Evolutionary conservation across 2,797 vertebrate species (phyloP), one percentile per base, ranked within the genome.

Genomic region (Lateolabrax maculatus): DNA sequence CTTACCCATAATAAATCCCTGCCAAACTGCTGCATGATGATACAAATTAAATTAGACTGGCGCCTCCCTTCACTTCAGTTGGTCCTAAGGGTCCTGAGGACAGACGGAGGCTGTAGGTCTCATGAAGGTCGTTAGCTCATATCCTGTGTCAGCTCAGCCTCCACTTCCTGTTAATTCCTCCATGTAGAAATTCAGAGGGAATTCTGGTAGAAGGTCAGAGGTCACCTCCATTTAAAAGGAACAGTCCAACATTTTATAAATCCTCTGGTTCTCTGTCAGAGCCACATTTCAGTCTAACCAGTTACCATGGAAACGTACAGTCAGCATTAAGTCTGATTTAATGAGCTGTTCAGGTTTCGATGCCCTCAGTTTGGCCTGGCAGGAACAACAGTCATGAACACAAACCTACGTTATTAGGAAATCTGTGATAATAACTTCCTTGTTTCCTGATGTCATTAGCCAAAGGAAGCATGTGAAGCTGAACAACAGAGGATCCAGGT

Each of bases 1-100:
- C 15, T 27, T 69, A 43, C 57, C 39, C 55, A 73, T 21, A 48
- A 68, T 68, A 39, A 57, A 61, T 48, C 31, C 6, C 41, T 19
- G 18, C 51, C 52, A 68, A 25, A 18, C 36, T 49, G 36, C 36
- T 34, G 41, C 31, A 25, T 27, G 64, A 19, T 13, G n/a, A 36
- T 3, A 65, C 15, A 19, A 1, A 27, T 21, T 25, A 15, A 3
- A 15, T 16, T 16, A 7, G 3, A 12, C 6, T 41, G 23, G 11
- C n/a, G n/a, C n/a, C 10, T 7, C 29, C 5, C 29, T 8, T 66
- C 21, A 37, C 5, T 0, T 7, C 21, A 36, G 6, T n/a, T n/a
- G n/a, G n/a, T n/a, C 67, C 51, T 51, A 41, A 57, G 9, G 58
- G 41, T n/a, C n/a, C n/a, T n/a, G n/a, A n/a, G n/a, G 31, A 52